Evolutionary conservation across 1,140 invertebrate species (phyloP), one percentile per base, ranked within the genome.

Genomic region (Drosophila bifasciata): DNA sequence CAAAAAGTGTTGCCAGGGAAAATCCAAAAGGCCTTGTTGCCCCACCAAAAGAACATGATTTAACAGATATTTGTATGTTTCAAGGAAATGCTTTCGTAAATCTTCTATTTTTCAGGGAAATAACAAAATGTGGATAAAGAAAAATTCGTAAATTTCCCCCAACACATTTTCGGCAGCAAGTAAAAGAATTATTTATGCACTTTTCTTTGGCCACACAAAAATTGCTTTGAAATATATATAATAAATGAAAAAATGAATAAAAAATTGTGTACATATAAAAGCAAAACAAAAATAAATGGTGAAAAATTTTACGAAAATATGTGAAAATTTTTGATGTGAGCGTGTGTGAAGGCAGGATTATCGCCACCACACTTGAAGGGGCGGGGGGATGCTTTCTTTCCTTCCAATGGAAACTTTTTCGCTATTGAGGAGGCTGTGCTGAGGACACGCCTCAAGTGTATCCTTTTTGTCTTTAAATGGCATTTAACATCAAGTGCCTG

Each of bases 391-490:
- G 60, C 63, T 46, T 46, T 39, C 25, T 46, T 40, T 67, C 40
- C 49, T 67, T 46, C 49, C 62, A 28, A 13, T 13, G 32, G 11
- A 11, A 36, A 36, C 32, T 36, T 36, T 36, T 36, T 36, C 11
- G 0, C 4, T 13, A 36, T 13, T 3, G 11, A 36, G 32, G 4
- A 36, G 63, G 49, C 36, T 63, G 4, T 48, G 32, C 23, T 53
- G 23, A 32, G 39, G 57, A 40, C 32, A 11, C 50, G 32, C 41
- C 44, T 39, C 59, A 46, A 69, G 61, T 68, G 66, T 75, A 75
- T 81, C 69, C 60, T 68, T 61, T 81, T 86, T 86, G 78, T 88
- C 75, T 88, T 86, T 79, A 86, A 88, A 85, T 88, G 83, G 74
- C 75, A 52, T 76, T 86, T 86, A 88, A 72, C 74, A 88, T 89